phyloP scores from a whole-genome alignment of 2,797 vertebrate species.

The Delichon dasypus region DNA sequence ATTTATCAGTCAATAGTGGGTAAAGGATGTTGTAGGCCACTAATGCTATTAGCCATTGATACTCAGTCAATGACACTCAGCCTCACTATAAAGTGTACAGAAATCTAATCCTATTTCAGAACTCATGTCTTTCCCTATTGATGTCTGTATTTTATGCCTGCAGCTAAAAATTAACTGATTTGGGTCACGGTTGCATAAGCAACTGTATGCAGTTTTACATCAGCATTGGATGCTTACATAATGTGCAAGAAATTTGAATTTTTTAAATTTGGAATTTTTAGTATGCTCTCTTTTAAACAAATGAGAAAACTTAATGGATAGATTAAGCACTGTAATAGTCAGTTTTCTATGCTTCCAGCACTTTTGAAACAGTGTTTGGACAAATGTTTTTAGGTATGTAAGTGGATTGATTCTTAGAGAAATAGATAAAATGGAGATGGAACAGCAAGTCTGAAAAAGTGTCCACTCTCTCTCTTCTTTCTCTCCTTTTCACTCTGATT shows the following conservation, averaged over 20 bases:
- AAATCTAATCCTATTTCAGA: not conserved
- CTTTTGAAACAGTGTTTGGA: not conserved
- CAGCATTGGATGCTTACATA: not conserved
- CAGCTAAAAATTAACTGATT: not conserved
- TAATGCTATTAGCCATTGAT: not conserved
- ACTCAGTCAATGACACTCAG: not conserved
- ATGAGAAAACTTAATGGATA: not conserved
- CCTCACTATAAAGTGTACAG: not conserved
- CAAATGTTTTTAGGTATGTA: not conserved
- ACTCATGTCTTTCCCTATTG: not conserved
- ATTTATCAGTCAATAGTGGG: not conserved
- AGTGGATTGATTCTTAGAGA: not conserved
- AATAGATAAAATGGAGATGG: not conserved
- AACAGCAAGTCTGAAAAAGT: not conserved
- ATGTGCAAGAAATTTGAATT: not conserved
- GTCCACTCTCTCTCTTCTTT: not conserved
- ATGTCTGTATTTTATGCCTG: not conserved
- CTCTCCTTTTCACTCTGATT: not conserved
- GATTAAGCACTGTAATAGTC: not conserved
- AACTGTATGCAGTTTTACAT: not conserved
- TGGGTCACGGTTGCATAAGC: not conserved
- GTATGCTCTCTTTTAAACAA: not conserved
- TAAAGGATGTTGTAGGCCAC: not conserved
- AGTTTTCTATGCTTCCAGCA: not conserved
- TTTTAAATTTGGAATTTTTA: not conserved